Percentiles rank a stretch among this genome's conserved stretches.
Evolutionary conservation across 1,140 invertebrate genomes (phyloP).

Genomic region (Pachyrhynchus sulphureomaculatus): DNA sequence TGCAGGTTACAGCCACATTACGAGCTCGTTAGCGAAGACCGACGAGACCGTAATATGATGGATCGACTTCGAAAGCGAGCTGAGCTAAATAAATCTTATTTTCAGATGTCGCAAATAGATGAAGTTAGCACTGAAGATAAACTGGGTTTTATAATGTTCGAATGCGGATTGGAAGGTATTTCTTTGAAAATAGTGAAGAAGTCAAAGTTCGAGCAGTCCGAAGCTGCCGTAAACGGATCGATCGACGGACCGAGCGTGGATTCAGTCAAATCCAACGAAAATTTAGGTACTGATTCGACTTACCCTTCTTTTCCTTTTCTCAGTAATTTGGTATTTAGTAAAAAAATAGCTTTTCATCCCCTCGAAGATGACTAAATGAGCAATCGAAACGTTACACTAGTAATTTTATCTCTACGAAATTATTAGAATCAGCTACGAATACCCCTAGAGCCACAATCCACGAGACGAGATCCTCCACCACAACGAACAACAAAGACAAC

Average conservation of each 20-base stretch:
- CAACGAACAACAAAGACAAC: constrained; percentile 13
- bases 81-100: constrained; percentile 2
- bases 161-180: constrained; percentile 90
- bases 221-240: constrained; percentile 40
- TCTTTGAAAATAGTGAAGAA: constrained; percentile 71
- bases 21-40: too few relatives aligned
- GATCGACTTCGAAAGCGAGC: too few relatives aligned
- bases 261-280: constrained; percentile 40
- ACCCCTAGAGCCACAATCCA: constrained; percentile 46
- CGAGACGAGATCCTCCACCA: too few relatives aligned
- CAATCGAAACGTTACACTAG: too few relatives aligned
- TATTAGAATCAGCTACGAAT: constrained; percentile 11
- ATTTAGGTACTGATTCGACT: constrained; percentile 39
- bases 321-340: too few relatives aligned
- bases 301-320: too few relatives aligned
- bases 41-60: too few relatives aligned
- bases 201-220: constrained; percentile 74
- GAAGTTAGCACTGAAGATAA: constrained; percentile 60
- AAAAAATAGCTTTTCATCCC: too few relatives aligned
- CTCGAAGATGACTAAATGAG: too few relatives aligned
- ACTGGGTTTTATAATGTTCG: constrained; percentile 95
- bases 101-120: constrained; percentile 35
- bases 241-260: constrained; percentile 23
- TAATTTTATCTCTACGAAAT: background rate
- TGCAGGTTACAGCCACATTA: too few relatives aligned